Conservation (phyloP, 2,113 vertebrate species). For the Chlorodrepanis virens region DNA sequence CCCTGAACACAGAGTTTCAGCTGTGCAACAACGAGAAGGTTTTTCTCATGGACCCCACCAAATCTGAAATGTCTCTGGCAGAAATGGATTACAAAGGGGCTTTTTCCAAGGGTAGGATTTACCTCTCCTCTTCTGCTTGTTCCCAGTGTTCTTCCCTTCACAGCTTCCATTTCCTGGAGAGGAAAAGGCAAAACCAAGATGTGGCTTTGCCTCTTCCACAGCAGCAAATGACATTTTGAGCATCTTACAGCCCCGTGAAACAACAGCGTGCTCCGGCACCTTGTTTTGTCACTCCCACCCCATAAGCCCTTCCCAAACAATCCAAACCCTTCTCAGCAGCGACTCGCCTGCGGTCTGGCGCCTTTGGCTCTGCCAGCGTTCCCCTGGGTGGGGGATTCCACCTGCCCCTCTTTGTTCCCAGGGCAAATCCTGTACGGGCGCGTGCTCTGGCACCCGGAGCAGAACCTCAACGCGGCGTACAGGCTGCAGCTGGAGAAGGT, state of each 20-base stretch:
- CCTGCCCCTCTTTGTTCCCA: constrained; percentile 39
- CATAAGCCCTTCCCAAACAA: neutral
- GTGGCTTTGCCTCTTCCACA: neutral
- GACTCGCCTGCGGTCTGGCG: accelerated
- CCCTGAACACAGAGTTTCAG: constrained; percentile 96
- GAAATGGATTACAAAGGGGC: constrained; percentile 99
- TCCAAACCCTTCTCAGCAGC: neutral
- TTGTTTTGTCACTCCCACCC: accelerated
- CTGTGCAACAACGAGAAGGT: constrained; percentile 98
- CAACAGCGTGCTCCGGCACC: accelerated
- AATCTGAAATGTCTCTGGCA: constrained; percentile 84
- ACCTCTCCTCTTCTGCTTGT: neutral
- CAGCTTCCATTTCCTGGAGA: neutral
- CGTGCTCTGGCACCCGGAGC: constrained; percentile 95
- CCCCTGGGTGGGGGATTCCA: neutral
- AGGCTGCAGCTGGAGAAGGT: constrained; percentile 95
- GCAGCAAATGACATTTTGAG: neutral
- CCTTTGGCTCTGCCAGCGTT: accelerated
- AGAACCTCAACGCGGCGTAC: constrained; percentile 93
- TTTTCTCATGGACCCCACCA: constrained; percentile 91
- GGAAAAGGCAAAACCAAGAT: neutral
- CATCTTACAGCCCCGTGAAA: neutral
- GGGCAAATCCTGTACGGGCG: constrained; percentile 92
- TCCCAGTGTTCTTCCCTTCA: neutral
- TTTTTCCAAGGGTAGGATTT: constrained; percentile 89